phyloP scores from a whole-genome alignment of 2,113 vertebrate species.

The Capreolus pygargus region DNA sequence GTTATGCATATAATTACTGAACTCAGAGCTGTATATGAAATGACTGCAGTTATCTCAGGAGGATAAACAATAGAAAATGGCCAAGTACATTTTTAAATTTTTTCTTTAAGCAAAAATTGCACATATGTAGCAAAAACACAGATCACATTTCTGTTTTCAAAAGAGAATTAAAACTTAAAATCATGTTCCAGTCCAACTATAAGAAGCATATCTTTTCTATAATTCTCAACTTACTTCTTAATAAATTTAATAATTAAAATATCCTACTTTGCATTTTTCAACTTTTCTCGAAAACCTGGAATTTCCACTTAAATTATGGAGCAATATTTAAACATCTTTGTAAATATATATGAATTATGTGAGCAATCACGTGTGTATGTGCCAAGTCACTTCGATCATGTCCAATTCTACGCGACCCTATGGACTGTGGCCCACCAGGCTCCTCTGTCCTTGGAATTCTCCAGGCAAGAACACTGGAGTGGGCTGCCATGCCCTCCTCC shows the following conservation, averaged over 20 bases:
- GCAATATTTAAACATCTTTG: not conserved
- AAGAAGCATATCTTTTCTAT: not conserved
- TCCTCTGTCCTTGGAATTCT: not conserved
- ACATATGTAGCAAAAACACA: not conserved
- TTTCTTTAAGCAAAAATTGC: not conserved
- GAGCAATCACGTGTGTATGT: not conserved
- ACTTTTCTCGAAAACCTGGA: not conserved
- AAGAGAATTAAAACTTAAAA: not conserved
- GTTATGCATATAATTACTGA: not conserved
- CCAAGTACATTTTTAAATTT: not conserved
- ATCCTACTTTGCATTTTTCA: not conserved
- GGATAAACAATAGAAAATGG: not conserved
- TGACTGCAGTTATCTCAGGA: not conserved
- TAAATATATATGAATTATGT: not conserved
- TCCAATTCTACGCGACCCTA: not conserved
- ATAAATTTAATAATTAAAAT: not conserved
- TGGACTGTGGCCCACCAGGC: not conserved
- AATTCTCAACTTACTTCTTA: not conserved
- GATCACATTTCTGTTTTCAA: not conserved
- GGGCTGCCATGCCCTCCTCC: not conserved
- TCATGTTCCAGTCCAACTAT: not conserved
- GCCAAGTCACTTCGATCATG: fast-evolving
- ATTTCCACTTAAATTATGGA: not conserved
- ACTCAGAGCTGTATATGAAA: not conserved
- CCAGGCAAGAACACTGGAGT: not conserved